Evolutionary conservation across 2,113 vertebrate species (phyloP).

Genomic region (Trachemys scripta): DNA sequence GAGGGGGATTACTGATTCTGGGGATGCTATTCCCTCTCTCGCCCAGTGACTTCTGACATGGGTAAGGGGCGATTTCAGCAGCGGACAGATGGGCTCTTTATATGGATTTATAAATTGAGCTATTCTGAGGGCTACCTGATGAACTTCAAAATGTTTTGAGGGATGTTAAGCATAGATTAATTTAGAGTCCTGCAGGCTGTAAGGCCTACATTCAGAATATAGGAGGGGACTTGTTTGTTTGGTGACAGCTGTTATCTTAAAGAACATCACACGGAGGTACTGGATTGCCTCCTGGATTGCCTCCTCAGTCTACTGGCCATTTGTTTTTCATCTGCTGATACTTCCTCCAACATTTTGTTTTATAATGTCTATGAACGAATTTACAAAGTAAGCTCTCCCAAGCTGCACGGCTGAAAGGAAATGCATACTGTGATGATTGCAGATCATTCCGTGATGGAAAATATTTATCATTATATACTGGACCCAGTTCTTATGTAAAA

Average conservation of each 20-base stretch:
- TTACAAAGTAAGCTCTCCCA: constrained; percentile 10
- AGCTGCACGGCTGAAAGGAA: constrained; percentile 35
- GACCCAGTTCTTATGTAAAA: neutral
- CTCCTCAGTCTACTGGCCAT: constrained; percentile 22
- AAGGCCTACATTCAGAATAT: neutral
- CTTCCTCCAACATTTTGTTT: constrained; percentile 57
- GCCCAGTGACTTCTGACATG: neutral
- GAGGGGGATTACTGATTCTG: neutral
- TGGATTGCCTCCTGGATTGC: accelerated
- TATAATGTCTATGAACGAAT: constrained; percentile 30
- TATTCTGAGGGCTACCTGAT: neutral
- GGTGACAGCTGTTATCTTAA: constrained; percentile 1
- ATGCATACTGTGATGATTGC: constrained; percentile 54
- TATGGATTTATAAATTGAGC: neutral
- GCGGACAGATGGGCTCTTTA: no score
- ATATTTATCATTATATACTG: constrained; percentile 32
- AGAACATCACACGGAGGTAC: neutral
- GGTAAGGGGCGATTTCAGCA: neutral
- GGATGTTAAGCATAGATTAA: neutral
- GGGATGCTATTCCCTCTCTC: neutral
- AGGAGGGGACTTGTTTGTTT: neutral
- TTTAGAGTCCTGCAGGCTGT: neutral
- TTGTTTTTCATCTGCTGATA: constrained; percentile 59
- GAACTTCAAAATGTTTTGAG: neutral
- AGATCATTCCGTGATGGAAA: constrained; percentile 49